Conservation (phyloP, 2,888 invertebrate genomes). For the Halictus ligatus region DNA sequence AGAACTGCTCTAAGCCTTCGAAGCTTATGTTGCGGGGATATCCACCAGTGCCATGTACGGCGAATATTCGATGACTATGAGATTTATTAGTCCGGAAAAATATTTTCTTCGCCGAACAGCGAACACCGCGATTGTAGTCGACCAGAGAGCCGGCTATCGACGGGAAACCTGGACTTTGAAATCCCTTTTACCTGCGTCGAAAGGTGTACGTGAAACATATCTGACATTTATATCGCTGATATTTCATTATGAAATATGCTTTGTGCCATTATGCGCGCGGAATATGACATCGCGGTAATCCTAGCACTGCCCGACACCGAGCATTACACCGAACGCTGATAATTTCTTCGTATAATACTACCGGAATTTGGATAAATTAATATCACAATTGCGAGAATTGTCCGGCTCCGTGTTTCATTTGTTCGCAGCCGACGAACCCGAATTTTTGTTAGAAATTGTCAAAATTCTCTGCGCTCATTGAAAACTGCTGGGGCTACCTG, state of each 20-base stretch:
- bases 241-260: constrained; percentile 4
- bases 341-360: not conserved
- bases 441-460: not conserved
- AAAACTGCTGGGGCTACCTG: too few relatives aligned
- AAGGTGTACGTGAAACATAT: not conserved
- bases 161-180: not conserved
- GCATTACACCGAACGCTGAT: not conserved
- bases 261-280: not conserved
- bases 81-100: constrained; percentile 1
- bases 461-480: too few relatives aligned
- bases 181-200: not conserved
- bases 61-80: not conserved
- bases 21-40: not conserved
- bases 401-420: not conserved
- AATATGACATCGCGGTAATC: not conserved
- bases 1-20: not conserved
- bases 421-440: not conserved
- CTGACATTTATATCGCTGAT: constrained; percentile 8
- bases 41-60: not conserved
- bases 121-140: not conserved
- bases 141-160: not conserved
- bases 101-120: not conserved
- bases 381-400: not conserved
- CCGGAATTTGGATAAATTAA: not conserved
- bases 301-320: not conserved